Percentiles rank a stretch among this genome's conserved stretches.
phyloP scores from a whole-genome alignment of 2,888 invertebrate species.

The Meandrusa payeni region DNA sequence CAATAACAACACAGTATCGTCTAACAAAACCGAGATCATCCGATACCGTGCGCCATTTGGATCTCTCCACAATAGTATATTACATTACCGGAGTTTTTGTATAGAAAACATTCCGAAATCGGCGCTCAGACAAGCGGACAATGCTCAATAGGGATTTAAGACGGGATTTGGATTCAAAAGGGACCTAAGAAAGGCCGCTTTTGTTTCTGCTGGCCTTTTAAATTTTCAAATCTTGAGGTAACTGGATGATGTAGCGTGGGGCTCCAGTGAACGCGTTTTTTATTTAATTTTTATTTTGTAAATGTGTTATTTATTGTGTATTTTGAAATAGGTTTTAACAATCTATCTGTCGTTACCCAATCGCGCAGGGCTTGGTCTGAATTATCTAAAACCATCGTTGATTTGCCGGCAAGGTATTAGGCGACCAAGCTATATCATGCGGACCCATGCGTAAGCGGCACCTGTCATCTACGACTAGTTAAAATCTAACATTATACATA shows the following conservation, averaged over 20 bases:
- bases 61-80: conserved; percentile 64
- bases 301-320: no score
- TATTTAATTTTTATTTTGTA: no score
- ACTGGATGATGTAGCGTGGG: conserved; percentile 44
- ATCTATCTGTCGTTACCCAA: no score
- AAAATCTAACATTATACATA: no score
- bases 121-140: conserved; percentile 53
- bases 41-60: conserved; percentile 53
- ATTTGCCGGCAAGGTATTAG: no score
- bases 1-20: conserved; percentile 27
- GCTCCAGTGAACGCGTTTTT: conserved; percentile 31
- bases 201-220: conserved; percentile 68
- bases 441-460: no score
- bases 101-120: conserved; percentile 48
- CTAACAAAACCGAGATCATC: conserved; percentile 43
- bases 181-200: conserved; percentile 41
- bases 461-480: no score
- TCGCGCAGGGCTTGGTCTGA: no score
- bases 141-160: conserved; percentile 68
- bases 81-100: conserved; percentile 53
- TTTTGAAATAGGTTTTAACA: no score
- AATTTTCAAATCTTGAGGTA: conserved; percentile 56
- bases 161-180: conserved; percentile 73
- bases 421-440: no score
- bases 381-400: no score